A percentile compares a stretch with the other conserved stretches of the same genome.
phyloP scores from a whole-genome alignment of 2,113 vertebrate species.

The Podilymbus podiceps region DNA sequence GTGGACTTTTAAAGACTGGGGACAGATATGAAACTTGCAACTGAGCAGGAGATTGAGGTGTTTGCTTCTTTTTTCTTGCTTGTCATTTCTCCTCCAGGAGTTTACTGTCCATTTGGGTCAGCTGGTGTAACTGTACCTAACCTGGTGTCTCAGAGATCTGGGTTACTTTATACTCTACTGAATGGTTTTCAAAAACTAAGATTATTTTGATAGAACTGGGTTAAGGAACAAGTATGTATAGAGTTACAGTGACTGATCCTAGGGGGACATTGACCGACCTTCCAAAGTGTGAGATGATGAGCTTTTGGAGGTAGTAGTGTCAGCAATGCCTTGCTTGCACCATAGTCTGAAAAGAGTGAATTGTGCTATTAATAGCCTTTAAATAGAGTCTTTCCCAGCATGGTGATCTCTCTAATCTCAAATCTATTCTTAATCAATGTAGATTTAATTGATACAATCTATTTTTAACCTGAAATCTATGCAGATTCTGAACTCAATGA shows the following conservation, averaged over 20 bases:
- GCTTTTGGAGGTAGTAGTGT: not conserved
- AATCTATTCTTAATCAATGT: not conserved
- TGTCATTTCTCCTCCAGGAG: not conserved
- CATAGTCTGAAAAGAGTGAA: not conserved
- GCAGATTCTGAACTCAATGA: not conserved
- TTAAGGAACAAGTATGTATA: fast-evolving
- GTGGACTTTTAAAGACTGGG: not conserved
- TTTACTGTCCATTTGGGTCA: not conserved
- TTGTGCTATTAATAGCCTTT: not conserved
- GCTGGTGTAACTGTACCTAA: not conserved
- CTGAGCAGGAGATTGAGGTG: not conserved
- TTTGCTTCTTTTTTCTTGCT: not conserved
- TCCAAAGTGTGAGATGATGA: not conserved
- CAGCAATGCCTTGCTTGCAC: fast-evolving
- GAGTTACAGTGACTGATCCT: not conserved
- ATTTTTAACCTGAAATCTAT: not conserved
- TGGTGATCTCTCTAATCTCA: not conserved
- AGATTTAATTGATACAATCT: not conserved
- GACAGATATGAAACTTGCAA: not conserved
- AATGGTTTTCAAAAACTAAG: not conserved
- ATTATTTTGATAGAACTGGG: not conserved
- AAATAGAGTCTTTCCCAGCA: not conserved
- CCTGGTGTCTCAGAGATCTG: not conserved
- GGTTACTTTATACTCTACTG: not conserved
- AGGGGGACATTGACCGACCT: not conserved